These are phyloP conservation scores for Drosophila nebulosa DNA, from an alignment of 1,140 invertebrate species.

Conservation along the genomic window DNA sequence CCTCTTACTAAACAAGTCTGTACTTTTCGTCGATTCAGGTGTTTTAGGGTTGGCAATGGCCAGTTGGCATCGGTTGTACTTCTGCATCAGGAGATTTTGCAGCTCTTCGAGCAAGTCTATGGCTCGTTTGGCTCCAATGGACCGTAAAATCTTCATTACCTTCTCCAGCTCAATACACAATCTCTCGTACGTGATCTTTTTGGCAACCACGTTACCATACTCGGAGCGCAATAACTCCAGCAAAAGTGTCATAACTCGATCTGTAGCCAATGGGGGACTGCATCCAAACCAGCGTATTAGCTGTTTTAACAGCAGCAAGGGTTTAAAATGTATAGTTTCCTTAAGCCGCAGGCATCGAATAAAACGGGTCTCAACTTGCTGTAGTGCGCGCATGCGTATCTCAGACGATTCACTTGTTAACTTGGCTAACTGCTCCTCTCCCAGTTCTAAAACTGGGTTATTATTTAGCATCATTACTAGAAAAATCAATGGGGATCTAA, in stretches of 20 bases:
- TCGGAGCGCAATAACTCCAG: constrained; percentile 54
- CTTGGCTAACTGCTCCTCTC: constrained; percentile 41
- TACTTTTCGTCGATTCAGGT: not conserved
- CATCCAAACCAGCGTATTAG: constrained; percentile 72
- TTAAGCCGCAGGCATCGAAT: constrained; percentile 43
- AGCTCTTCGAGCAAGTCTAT: constrained; percentile 50
- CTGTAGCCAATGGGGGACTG: constrained; percentile 26
- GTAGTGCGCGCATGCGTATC: constrained; percentile 68
- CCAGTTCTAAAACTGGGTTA: constrained; percentile 3
- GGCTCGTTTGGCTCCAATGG: not conserved
- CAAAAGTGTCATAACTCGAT: constrained; percentile 59
- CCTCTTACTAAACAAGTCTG: not conserved
- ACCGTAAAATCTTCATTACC: constrained; percentile 33
- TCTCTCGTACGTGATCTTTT: constrained; percentile 42
- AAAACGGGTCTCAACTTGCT: constrained; percentile 58
- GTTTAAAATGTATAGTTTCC: constrained; percentile 48
- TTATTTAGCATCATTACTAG: not conserved
- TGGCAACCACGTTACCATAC: constrained; percentile 34
- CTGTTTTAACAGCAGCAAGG: constrained; percentile 60
- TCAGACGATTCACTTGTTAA: constrained; percentile 59
- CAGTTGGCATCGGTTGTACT: constrained; percentile 12
- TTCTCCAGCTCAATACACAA: constrained; percentile 53
- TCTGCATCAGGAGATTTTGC: constrained; percentile 7
- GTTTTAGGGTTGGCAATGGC: not conserved
- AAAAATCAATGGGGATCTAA: not conserved